These are phyloP conservation scores for Drosophila repletoides DNA, from an alignment of 1,140 invertebrate genomes.

Conservation along the genomic window DNA sequence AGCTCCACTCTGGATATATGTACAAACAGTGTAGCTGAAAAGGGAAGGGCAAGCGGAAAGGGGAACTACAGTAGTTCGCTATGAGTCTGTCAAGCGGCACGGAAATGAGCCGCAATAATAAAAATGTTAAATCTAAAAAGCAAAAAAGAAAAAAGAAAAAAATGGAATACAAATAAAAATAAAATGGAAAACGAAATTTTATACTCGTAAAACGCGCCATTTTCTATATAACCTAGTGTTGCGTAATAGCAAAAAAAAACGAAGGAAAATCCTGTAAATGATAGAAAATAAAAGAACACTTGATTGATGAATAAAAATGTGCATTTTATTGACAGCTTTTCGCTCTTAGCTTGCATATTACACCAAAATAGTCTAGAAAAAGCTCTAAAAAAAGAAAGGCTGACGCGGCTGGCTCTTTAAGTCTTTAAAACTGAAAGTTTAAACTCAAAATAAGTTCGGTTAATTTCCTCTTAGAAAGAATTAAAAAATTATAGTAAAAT, in stretches of 20 bases:
- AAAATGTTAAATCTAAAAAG: conserved; percentile 58
- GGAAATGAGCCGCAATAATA: conserved; percentile 66
- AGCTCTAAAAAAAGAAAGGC: too few species aligned
- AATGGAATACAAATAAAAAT: too few species aligned
- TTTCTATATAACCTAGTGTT: not conserved
- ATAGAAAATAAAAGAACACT: not conserved
- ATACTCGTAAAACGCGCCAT: not conserved
- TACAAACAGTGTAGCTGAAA: too few species aligned
- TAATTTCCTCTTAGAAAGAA: too few species aligned
- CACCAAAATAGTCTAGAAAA: not conserved
- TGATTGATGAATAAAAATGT: conserved; percentile 27
- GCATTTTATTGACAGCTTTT: conserved; percentile 5
- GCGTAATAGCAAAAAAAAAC: not conserved
- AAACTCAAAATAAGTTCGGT: too few species aligned
- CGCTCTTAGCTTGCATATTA: not conserved
- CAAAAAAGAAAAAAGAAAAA: conserved; percentile 29
- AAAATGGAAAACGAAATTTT: too few species aligned
- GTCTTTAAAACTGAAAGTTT: too few species aligned
- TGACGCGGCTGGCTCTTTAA: too few species aligned
- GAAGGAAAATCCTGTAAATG: not conserved
- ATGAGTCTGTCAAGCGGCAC: conserved; percentile 24
- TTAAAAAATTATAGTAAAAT: too few species aligned
- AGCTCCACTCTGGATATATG: too few species aligned
- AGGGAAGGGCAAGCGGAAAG: too few species aligned
- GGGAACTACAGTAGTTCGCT: not conserved